phyloP scores from a whole-genome alignment of 2,113 vertebrate genomes.

The Limnothrissa miodon region DNA sequence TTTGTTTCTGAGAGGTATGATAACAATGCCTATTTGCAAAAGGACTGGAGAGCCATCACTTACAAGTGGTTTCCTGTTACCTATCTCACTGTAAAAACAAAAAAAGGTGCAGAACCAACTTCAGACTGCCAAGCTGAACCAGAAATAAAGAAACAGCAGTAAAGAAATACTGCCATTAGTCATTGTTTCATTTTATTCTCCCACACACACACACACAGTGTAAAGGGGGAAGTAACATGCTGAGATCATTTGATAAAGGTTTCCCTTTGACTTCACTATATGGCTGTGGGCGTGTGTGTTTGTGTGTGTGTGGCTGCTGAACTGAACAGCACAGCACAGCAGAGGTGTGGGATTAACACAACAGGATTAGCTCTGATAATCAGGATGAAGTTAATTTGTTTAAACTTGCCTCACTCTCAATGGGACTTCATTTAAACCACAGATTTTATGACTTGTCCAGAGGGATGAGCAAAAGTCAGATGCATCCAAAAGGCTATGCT shows the following conservation, averaged over 20 bases:
- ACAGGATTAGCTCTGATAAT: conserved; percentile 50
- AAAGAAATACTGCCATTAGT: conserved; percentile 34
- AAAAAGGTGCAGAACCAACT: not conserved
- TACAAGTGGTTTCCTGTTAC: not conserved
- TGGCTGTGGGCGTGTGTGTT: not conserved
- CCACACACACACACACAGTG: not conserved
- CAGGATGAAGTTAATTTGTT: conserved; percentile 49
- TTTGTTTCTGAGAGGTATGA: not conserved
- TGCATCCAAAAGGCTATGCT: not conserved
- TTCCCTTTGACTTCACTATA: not conserved
- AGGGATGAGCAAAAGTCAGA: not conserved
- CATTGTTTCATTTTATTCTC: conserved; percentile 20
- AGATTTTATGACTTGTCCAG: conserved; percentile 33
- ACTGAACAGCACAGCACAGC: not conserved
- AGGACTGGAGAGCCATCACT: not conserved
- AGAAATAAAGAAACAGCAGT: not conserved
- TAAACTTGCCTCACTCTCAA: conserved; percentile 46
- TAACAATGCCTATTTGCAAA: not conserved
- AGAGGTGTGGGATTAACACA: conserved; percentile 37
- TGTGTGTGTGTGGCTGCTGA: not conserved
- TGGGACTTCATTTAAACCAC: conserved; percentile 35
- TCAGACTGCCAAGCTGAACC: not conserved
- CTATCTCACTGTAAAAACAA: not conserved
- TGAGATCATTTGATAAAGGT: conserved; percentile 5
- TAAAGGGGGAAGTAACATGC: not conserved